phyloP scores from a whole-genome alignment of 2,888 invertebrate genomes.

The Zygothrica quintamaculata region DNA sequence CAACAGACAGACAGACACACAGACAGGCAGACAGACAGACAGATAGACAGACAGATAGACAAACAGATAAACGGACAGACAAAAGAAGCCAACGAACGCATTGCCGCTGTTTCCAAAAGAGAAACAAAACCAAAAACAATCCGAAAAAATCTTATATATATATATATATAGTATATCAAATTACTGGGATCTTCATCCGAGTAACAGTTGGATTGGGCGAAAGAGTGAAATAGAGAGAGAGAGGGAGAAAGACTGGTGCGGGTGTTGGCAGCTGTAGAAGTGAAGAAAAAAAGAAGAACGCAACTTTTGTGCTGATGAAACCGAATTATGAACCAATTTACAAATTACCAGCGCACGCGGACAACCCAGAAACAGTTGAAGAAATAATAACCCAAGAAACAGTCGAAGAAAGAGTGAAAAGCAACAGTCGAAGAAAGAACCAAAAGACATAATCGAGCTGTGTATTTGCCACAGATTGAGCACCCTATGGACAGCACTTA shows the following conservation, averaged over 20 bases:
- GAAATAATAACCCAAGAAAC: neutral
- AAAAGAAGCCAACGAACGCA: slow-evolving; percentile 80
- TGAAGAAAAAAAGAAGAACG: slow-evolving; percentile 29
- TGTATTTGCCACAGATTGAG: neutral
- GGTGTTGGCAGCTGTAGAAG: slow-evolving; percentile 36
- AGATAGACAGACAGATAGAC: slow-evolving; percentile 60
- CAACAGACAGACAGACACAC: slow-evolving; percentile 11
- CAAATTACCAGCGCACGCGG: slow-evolving; percentile 70
- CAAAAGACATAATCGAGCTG: slow-evolving; percentile 8
- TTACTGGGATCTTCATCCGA: slow-evolving; percentile 18
- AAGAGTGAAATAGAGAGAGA: slow-evolving; percentile 2
- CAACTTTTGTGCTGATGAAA: slow-evolving; percentile 56
- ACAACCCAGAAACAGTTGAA: slow-evolving; percentile 26
- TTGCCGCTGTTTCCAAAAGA: slow-evolving; percentile 58
- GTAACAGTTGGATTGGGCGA: neutral
- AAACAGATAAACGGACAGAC: no score
- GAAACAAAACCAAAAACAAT: slow-evolving; percentile 26
- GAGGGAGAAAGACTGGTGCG: slow-evolving; percentile 34
- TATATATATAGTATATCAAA: slow-evolving; percentile 28
- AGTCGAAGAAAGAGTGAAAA: neutral
- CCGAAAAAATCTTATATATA: slow-evolving; percentile 12
- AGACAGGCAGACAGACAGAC: slow-evolving; percentile 2
- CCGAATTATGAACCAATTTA: slow-evolving; percentile 81
- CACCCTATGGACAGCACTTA: no score
- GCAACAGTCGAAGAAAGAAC: neutral